phyloP scores from a whole-genome alignment of 1,140 invertebrate genomes.

The Macrotrachela quadricornifera region DNA sequence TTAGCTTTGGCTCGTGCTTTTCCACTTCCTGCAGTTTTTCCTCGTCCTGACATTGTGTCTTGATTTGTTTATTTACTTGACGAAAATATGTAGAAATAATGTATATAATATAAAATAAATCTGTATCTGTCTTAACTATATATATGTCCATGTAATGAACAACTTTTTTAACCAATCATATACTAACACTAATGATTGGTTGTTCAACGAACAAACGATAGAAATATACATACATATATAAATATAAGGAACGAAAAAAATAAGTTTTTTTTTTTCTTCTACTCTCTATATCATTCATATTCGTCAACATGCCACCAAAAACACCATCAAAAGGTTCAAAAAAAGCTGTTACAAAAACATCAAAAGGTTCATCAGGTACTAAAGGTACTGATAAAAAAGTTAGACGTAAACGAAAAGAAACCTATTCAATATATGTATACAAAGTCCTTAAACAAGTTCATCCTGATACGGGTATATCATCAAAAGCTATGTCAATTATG shows the following conservation, averaged over 20 bases:
- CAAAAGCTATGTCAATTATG: conserved; percentile 27
- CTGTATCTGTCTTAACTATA: neutral
- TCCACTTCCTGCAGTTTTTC: conserved; percentile 19
- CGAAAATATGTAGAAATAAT: neutral
- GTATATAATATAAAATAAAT: neutral
- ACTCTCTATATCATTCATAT: too few species aligned
- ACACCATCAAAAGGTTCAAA: conserved; percentile 11
- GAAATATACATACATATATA: too few species aligned
- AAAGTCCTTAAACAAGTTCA: conserved; percentile 50
- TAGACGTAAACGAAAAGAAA: conserved; percentile 36
- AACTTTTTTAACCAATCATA: too few species aligned
- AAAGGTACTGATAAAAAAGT: conserved; percentile 11
- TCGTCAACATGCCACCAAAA: conserved; percentile 5
- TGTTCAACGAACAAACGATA: neutral
- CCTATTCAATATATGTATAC: conserved; percentile 47
- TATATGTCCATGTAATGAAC: neutral
- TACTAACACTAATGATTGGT: neutral
- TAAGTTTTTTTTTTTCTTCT: neutral
- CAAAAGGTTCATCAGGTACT: too few species aligned
- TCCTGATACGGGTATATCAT: conserved; percentile 43
- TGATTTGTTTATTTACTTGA: neutral
- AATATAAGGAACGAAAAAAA: neutral
- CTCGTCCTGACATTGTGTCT: conserved; percentile 24
- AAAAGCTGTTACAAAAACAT: conserved; percentile 10
- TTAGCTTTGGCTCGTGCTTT: conserved; percentile 39